Evolutionary conservation across 2,113 vertebrate species (phyloP).

Genomic region (Brachyhypopomus gauderio): DNA sequence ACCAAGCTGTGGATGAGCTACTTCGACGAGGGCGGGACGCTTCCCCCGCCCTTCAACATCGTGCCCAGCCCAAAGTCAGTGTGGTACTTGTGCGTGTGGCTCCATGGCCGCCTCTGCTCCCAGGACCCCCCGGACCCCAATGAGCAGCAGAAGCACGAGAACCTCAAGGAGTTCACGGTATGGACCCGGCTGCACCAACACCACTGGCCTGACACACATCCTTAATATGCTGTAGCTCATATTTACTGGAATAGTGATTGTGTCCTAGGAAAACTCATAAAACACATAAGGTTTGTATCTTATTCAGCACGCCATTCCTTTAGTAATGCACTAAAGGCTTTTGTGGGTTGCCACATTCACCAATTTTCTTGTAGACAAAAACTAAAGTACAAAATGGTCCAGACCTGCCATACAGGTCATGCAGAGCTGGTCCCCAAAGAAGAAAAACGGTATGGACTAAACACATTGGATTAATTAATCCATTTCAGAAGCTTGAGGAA

Average conservation of each 20-base stretch:
- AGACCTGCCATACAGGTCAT: too few relatives aligned
- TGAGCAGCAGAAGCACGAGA: conserved; percentile 78
- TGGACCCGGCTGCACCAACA: conserved; percentile 41
- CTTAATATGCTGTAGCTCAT: not conserved
- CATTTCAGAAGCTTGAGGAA: too few relatives aligned
- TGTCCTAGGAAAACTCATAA: too few relatives aligned
- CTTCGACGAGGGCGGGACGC: conserved; percentile 86
- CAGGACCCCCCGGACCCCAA: conserved; percentile 65
- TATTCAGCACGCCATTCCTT: too few relatives aligned
- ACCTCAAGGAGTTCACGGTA: conserved; percentile 86
- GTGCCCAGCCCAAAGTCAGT: conserved; percentile 85
- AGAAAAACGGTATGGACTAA: too few relatives aligned
- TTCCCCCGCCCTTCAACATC: conserved; percentile 89
- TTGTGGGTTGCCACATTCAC: too few relatives aligned
- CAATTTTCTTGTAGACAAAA: too few relatives aligned
- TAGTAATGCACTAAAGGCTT: too few relatives aligned
- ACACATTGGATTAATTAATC: too few relatives aligned
- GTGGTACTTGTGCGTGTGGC: conserved; percentile 86
- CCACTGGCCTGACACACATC: not conserved
- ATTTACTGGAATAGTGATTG: not conserved
- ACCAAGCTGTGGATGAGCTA: conserved; percentile 94
- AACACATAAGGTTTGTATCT: too few relatives aligned
- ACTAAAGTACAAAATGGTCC: too few relatives aligned
- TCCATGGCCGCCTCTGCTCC: conserved; percentile 80
- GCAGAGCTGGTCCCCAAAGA: too few relatives aligned